These are phyloP conservation scores for Aplysina aerophoba DNA, from an alignment of 37 sponge, comb jelly and placozoan genomes.

Conservation along the genomic window DNA sequence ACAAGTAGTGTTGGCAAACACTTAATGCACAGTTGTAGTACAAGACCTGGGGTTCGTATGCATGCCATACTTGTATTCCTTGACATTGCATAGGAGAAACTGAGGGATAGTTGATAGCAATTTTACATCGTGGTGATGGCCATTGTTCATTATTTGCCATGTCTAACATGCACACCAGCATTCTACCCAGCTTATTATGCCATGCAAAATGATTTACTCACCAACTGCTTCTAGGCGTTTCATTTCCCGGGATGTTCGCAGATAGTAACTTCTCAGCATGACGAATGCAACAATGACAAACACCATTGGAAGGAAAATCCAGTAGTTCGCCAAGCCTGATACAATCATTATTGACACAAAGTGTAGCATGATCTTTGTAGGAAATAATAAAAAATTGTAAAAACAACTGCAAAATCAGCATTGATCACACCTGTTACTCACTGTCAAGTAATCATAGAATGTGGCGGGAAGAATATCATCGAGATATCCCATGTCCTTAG, in stretches of 20 bases:
- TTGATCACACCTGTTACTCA: constrained; percentile 37
- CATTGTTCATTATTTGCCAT: too few relatives aligned
- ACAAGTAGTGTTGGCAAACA: too few relatives aligned
- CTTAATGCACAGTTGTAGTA: too few relatives aligned
- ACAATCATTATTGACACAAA: constrained; percentile 58
- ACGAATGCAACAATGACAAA: constrained; percentile 47
- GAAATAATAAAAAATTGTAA: neutral
- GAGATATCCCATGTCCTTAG: constrained; percentile 76
- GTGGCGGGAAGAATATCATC: constrained; percentile 70
- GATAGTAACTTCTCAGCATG: constrained; percentile 58
- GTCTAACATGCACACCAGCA: too few relatives aligned
- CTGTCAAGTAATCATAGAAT: constrained; percentile 53
- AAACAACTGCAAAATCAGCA: neutral
- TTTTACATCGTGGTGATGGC: too few relatives aligned
- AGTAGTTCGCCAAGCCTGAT: constrained; percentile 51
- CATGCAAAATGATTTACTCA: neutral
- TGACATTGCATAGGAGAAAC: too few relatives aligned
- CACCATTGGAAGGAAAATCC: constrained; percentile 47
- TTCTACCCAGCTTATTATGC: too few relatives aligned
- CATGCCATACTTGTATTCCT: too few relatives aligned
- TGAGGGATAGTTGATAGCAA: too few relatives aligned
- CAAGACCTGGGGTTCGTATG: too few relatives aligned
- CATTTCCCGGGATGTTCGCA: constrained; percentile 65
- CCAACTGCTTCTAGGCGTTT: constrained; percentile 83
- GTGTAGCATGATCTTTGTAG: constrained; percentile 38